A percentile compares a stretch with the other conserved stretches of the same genome.
These are phyloP conservation scores for Tetramorium alpestre DNA, from an alignment of 1,140 invertebrate species.

Conservation along the genomic window DNA sequence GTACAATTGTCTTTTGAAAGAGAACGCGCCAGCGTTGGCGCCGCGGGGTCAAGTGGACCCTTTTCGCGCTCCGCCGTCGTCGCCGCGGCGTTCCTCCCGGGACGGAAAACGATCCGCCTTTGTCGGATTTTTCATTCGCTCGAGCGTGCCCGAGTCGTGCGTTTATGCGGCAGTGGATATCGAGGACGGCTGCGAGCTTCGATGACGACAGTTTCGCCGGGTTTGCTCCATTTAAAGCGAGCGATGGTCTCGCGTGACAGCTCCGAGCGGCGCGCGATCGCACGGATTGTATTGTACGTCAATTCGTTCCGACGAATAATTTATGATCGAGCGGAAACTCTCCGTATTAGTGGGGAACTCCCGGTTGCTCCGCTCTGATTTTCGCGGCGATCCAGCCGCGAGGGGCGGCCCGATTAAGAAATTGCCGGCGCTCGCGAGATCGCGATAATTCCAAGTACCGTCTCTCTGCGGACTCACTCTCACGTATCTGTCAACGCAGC, in stretches of 20 bases:
- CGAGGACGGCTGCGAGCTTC: conserved; percentile 8
- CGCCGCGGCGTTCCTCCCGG: neutral
- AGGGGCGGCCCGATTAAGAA: neutral
- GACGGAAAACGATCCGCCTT: conserved; percentile 33
- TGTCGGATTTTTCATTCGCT: conserved; percentile 43
- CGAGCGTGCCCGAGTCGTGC: conserved; percentile 2
- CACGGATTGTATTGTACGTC: neutral
- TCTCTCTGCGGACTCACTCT: neutral
- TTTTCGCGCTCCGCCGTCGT: neutral
- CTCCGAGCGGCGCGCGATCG: neutral
- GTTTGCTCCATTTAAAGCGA: conserved; percentile 20
- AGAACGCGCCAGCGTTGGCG: conserved; percentile 16
- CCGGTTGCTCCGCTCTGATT: neutral
- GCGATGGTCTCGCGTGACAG: conserved; percentile 8
- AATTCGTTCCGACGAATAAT: conserved; percentile 3
- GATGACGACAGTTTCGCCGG: conserved; percentile 5
- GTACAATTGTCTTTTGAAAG: conserved; percentile 24
- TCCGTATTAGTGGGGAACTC: neutral
- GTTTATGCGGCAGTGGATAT: conserved; percentile 12
- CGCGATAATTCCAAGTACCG: neutral
- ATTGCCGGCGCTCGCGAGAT: neutral
- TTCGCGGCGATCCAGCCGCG: neutral
- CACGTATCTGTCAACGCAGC: neutral
- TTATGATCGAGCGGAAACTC: neutral
- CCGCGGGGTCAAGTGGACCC: conserved; percentile 12